Base-by-base conservation (phyloP, 1,140 invertebrate species). In the Drosophila sechellia region DNA sequence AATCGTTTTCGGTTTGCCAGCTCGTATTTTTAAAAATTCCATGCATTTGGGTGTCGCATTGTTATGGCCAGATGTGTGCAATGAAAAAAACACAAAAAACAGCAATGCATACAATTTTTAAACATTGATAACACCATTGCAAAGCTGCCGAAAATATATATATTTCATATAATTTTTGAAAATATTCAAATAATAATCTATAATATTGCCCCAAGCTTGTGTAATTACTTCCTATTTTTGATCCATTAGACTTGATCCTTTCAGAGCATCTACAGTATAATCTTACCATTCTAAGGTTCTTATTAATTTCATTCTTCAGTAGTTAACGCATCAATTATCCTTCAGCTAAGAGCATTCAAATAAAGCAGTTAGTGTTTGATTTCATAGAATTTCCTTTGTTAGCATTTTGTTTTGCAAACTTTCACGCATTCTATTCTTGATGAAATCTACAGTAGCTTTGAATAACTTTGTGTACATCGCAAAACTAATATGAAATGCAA, bases 1-100 rank as follows among this genome's bases (percentile, higher is more conserved):
- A 64, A 68, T 68, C 64, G 60, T 65, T 68, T 53, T 53, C 64
- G 60, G 37, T 68, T 65, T 68, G 64, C 43, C 64, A 68, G 64
- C 64, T 68, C 39, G n/a, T 39, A 50, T 48, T 46, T 65, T 60
- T 35, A 3, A 22, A 46, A 34, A 46, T 37, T 39, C 57, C 45
- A 15, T 22, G 15, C 22, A 13, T 48, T 48, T 13, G 22, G 22
- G 5, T 10, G 2, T 25, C 54, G 2, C 5, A 27, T 37, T 22
- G n/a, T 53, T 37, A 8, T 53, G 17, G 6, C n/a, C 4, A 27
- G 31, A 15, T 11, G 46, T 49, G 48, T 35, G 22, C 17, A 25
- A 58, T 31, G 31, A 10, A 8, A 10, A 31, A 6, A 2, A n/a
- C n/a, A n/a, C 6, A 17, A 17, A 17, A 17, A 31, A n/a, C n/a